A percentile compares a stretch with the other conserved stretches of the same genome.
These are phyloP conservation scores for Gastracanthus pulcherrimus DNA, from an alignment of 2,888 invertebrate species.

Conservation along the genomic window DNA sequence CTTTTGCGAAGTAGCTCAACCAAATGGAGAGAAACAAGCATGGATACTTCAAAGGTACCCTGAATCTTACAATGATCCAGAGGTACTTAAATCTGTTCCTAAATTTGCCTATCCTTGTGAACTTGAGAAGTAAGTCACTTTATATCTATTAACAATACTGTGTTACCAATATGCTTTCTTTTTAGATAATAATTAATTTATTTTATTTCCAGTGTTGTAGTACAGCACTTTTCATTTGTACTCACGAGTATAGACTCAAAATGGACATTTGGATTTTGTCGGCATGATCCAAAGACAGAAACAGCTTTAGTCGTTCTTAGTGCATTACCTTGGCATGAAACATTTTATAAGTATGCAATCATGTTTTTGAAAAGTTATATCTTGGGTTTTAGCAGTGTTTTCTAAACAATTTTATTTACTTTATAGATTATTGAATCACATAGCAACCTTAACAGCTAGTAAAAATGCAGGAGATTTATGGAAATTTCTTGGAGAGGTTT, in stretches of 20 bases:
- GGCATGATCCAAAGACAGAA: slow-evolving; percentile 94
- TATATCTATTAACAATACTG: background rate
- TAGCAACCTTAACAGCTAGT: slow-evolving; percentile 86
- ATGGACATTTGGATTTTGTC: slow-evolving; percentile 98
- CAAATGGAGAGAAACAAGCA: slow-evolving; percentile 82
- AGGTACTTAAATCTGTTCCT: slow-evolving; percentile 91
- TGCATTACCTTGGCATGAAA: slow-evolving; percentile 97
- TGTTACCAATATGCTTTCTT: background rate
- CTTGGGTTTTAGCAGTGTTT: slow-evolving; percentile 11
- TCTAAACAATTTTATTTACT: slow-evolving; percentile 4
- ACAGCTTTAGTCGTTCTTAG: slow-evolving; percentile 92
- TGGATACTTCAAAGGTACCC: slow-evolving; percentile 92
- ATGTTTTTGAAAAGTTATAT: slow-evolving; percentile 6
- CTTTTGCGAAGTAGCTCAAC: slow-evolving; percentile 88
- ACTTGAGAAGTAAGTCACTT: slow-evolving; percentile 84
- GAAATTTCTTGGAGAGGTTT: slow-evolving; percentile 84
- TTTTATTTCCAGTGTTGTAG: slow-evolving; percentile 83
- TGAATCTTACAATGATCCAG: slow-evolving; percentile 89
- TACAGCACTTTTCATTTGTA: slow-evolving; percentile 98
- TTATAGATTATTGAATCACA: slow-evolving; percentile 89
- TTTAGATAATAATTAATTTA: background rate
- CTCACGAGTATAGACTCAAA: slow-evolving; percentile 96
- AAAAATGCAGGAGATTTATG: slow-evolving; percentile 80
- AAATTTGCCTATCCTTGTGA: slow-evolving; percentile 95
- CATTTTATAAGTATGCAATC: slow-evolving; percentile 90